A percentile compares a stretch with the other conserved stretches of the same genome.
These are phyloP conservation scores for Ernsta delagoae DNA, from an alignment of 2,888 invertebrate genomes.

Conservation along the genomic window DNA sequence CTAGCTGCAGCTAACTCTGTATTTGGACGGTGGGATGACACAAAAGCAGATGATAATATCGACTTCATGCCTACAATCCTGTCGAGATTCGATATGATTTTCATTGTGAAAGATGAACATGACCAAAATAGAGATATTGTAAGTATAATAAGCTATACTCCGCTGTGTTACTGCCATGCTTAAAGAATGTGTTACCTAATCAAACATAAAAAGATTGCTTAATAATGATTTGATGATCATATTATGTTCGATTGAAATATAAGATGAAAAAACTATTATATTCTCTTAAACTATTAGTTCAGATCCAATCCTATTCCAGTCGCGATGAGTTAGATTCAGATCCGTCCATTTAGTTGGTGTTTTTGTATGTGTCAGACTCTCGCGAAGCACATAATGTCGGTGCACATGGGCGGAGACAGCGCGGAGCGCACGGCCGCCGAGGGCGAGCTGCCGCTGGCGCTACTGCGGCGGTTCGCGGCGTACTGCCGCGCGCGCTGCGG, in stretches of 20 bases:
- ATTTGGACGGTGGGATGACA: conserved; percentile 99
- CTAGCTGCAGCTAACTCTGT: conserved; percentile 99
- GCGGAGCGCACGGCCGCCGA: conserved; percentile 82
- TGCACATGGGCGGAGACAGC: conserved; percentile 94
- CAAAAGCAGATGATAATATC: conserved; percentile 98
- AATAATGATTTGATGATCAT: too few species aligned
- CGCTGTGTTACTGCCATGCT: too few species aligned
- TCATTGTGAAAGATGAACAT: conserved; percentile 99
- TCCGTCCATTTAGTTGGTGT: too few species aligned
- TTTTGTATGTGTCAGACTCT: conserved; percentile 83
- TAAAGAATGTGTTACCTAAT: too few species aligned
- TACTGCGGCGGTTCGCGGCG: conserved; percentile 96
- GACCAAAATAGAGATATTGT: conserved; percentile 94
- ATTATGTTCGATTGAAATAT: too few species aligned
- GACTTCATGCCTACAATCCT: conserved; percentile 99
- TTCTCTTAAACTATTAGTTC: too few species aligned
- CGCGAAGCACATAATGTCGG: conserved; percentile 98
- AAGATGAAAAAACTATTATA: too few species aligned
- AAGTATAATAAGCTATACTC: conserved; percentile 56
- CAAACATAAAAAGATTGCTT: too few species aligned
- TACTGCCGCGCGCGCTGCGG: conserved; percentile 97
- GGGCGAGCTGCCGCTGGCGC: conserved; percentile 93
- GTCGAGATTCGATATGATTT: conserved; percentile 99
- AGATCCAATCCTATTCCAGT: too few species aligned
- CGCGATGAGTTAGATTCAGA: too few species aligned